phyloP scores from a whole-genome alignment of 2,113 vertebrate species.

The Cochlearius cochlearius region DNA sequence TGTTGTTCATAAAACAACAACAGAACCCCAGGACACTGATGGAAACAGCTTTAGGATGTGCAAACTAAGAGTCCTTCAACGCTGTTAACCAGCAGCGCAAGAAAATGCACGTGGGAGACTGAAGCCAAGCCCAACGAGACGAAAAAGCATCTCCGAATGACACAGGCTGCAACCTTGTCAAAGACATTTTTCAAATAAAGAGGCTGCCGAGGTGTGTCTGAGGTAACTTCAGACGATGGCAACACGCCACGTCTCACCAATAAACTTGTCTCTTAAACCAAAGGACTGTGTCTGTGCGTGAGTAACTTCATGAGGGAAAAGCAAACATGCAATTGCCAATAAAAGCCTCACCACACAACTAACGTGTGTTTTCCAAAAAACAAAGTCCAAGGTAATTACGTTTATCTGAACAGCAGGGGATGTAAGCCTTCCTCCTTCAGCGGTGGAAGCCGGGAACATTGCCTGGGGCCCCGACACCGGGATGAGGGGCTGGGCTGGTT shows the following conservation, averaged over 20 bases:
- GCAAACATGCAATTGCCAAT: not conserved
- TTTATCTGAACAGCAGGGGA: not conserved
- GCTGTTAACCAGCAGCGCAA: not conserved
- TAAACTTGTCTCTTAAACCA: not conserved
- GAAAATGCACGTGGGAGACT: accelerated
- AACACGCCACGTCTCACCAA: accelerated
- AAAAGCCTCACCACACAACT: not conserved
- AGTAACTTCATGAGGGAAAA: not conserved
- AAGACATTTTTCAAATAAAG: not conserved
- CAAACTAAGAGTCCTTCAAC: not conserved
- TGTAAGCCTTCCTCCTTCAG: not conserved
- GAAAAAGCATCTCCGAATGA: not conserved
- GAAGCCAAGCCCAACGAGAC: not conserved
- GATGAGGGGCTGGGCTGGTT: not conserved
- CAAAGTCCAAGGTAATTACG: not conserved
- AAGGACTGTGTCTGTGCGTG: accelerated
- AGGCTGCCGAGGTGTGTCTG: too few species aligned
- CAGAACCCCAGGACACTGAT: not conserved
- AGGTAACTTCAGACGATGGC: not conserved
- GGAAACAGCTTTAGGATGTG: not conserved
- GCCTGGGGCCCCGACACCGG: accelerated
- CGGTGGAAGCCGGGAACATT: accelerated
- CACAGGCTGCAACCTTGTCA: not conserved
- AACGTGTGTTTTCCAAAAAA: not conserved
- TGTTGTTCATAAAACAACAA: not conserved